Evolutionary conservation across 2,797 vertebrate species (phyloP).

Genomic region (Sphenopsis melanotis): DNA sequence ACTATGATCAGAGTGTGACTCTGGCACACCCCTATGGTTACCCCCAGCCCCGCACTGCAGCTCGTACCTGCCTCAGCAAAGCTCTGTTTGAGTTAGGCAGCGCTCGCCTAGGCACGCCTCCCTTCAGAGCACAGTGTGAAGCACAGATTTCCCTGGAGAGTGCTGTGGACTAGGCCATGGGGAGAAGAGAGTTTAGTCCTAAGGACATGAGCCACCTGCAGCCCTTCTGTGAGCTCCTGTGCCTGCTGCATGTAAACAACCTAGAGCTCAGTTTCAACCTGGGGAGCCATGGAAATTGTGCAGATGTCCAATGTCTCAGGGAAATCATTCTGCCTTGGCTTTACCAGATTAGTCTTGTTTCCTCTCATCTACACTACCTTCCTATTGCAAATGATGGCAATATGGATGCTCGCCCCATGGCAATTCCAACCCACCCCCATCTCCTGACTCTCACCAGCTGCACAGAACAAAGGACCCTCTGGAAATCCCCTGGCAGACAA

Average conservation of each 20-base stretch:
- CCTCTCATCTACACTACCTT: neutral
- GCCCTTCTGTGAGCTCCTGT: neutral
- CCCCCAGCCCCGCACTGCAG: fast-evolving
- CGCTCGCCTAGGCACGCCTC: neutral
- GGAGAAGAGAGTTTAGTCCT: neutral
- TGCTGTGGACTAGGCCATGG: neutral
- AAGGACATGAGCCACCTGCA: neutral
- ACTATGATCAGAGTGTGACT: neutral
- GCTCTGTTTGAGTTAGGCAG: neutral
- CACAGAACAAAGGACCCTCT: neutral
- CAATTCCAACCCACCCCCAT: neutral
- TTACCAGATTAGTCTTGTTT: neutral
- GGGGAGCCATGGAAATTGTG: neutral
- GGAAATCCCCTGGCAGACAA: neutral
- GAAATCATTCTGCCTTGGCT: neutral
- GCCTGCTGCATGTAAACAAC: neutral
- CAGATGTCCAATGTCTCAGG: neutral
- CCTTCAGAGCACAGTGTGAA: neutral
- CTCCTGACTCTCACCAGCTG: neutral
- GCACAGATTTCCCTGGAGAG: neutral
- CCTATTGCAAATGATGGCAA: neutral
- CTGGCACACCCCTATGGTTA: neutral
- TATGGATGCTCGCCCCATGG: fast-evolving
- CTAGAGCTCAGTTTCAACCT: neutral
- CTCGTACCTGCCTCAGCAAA: neutral